Evolutionary conservation across 2,797 vertebrate species (phyloP), one percentile per base, ranked within the genome.

Genomic region (Pampus argenteus): DNA sequence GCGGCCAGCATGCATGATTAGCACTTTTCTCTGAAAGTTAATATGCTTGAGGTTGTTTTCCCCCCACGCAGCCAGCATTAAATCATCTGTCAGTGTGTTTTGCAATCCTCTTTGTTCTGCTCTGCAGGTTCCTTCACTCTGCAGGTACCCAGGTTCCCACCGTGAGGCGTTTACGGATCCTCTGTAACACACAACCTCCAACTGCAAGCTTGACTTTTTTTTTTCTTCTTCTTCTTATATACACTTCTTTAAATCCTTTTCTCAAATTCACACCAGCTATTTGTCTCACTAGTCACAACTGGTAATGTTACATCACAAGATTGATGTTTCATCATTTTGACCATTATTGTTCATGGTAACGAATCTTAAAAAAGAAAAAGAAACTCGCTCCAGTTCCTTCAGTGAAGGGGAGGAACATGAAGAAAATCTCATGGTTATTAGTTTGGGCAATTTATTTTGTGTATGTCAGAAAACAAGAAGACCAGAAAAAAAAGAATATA

Each of bases 391-490:
- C 72, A 73, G 78, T 85, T 83, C 86, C 67, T 74, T 54, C 52
- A 64, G 17, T 23, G 40, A 17, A 18, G 40, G 70, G 18, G 50
- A 44, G 49, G 48, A 55, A 55, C 45, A 57, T 36, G 56, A 36
- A 48, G 71, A 67, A 70, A 82, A 76, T 38, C 79, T 61, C 81
- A 49, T 74, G 89, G 82, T 91, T 91, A 91, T 93, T 92, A 93
- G 81, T 82, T 71, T 50, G 57, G 76, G 79, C 86, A 87, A 94
- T 94, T 92, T 93, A 88, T 92, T 92, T 83, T 86, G 89, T 90
- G 88, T 85, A 48, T 89, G 90, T 94, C 90, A 92, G 90, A 90
- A 92, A 93, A 89, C 90, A 92, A 91, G 87, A 92, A 78, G 85
- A 83, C 61, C 85, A 90, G 86, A 89, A 89, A 90, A 57, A 79